Base-by-base conservation (phyloP, 2,888 invertebrate genomes). In the Calliopum simillimum region DNA sequence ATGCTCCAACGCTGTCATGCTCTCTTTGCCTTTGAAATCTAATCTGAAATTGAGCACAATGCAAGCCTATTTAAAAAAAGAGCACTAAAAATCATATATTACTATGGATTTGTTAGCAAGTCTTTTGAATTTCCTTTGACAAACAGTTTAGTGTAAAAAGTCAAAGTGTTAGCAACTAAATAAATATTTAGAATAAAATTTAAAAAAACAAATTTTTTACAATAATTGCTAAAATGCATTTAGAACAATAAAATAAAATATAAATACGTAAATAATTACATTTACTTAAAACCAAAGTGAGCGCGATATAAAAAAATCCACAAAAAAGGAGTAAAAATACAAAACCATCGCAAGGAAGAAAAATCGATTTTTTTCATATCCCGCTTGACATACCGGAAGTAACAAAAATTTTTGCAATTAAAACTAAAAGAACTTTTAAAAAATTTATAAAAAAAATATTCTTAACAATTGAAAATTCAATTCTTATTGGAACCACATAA, bases 331-430 rank as follows among this genome's bases (percentile, higher is more conserved):
- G 12, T n/a, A 16, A 46, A 46, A 46, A 61, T 19, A 51, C 49
- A 33, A 4, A 19, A 4, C 6, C 21, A n/a, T 33, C 16, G 8
- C 12, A 53, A 43, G 13, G 8, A 63, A 47, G 56, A 25, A 62
- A 62, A 62, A 69, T 69, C 68, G 68, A 69, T 69, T 62, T 62
- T 69, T 33, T 41, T 65, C 5, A 23, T 23, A n/a, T n/a, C n/a
- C n/a, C 33, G 43, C 66, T 41, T n/a, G 19, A 33, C 19, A 21
- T 23, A 3, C 47, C 49, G 49, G 12, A 47, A 33, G 63, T 16
- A 51, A 33, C 25, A 49, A 12, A 14, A 23, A 25, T 49, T 49
- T 62, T 62, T 58, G 12, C 44, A 59, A 59, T 44, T 44, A 6
- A 3, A 59, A 3, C 41, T 41, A 19, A 41, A 19, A 19, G 6